A percentile compares a stretch with the other conserved stretches of the same genome.
Evolutionary conservation across 2,888 invertebrate species (phyloP).

Genomic region (Drosophila anomalata): DNA sequence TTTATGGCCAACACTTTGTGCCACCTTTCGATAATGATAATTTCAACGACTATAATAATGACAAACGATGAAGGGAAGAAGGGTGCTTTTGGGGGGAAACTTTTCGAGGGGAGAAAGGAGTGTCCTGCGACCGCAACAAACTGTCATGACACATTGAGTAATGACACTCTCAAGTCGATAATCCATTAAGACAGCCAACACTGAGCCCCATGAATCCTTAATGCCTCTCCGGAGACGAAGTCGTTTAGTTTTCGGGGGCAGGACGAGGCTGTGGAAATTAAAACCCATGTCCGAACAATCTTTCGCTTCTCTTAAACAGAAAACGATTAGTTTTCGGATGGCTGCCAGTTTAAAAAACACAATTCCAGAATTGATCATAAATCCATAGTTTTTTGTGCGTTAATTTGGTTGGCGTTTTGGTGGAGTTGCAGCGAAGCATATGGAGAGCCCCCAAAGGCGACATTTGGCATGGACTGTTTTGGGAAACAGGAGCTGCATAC

Average conservation of each 20-base stretch:
- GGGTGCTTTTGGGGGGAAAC: neutral
- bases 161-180: constrained; percentile 62
- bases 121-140: constrained; percentile 10
- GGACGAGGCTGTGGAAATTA: constrained; percentile 10
- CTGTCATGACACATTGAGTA: constrained; percentile 69
- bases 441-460: constrained; percentile 25
- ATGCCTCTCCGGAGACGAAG: constrained; percentile 11
- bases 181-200: constrained; percentile 39
- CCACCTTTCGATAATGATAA: constrained; percentile 32
- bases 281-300: constrained; percentile 3
- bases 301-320: constrained; percentile 1
- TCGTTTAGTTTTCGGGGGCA: too few species aligned
- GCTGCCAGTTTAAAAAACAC: neutral
- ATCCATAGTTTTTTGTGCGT: constrained; percentile 12
- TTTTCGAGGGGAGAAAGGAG: neutral
- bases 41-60: constrained; percentile 19
- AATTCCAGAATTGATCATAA: constrained; percentile 8
- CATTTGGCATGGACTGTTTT: constrained; percentile 13
- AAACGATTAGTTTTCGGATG: neutral
- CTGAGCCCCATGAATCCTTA: constrained; percentile 37
- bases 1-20: constrained; percentile 48
- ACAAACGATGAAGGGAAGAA: constrained; percentile 2
- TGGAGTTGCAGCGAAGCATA: constrained; percentile 5
- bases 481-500: constrained; percentile 28
- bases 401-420: constrained; percentile 15